A percentile compares a stretch with the other conserved stretches of the same genome.
Conservation (phyloP, 1,140 invertebrate species). For the Tigriopus japonicus region DNA sequence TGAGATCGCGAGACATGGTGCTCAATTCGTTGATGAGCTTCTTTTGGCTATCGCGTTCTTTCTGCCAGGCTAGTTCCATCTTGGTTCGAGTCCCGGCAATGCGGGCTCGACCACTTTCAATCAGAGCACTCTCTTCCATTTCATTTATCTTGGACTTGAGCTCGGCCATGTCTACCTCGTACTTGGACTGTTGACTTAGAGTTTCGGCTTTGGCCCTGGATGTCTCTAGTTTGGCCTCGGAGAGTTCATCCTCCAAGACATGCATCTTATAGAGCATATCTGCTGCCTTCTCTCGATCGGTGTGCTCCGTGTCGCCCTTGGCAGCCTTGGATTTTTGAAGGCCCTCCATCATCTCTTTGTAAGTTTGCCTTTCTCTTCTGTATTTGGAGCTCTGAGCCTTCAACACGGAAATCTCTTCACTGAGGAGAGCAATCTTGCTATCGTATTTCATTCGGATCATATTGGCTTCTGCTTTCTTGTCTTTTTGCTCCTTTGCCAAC, state of each 20-base stretch:
- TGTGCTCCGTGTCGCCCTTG: constrained; percentile 13
- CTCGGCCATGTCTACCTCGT: constrained; percentile 69
- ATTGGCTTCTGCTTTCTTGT: constrained; percentile 58
- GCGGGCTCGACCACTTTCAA: constrained; percentile 40
- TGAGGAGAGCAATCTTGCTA: constrained; percentile 57
- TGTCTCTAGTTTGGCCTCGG: constrained; percentile 54
- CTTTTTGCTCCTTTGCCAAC: constrained; percentile 52
- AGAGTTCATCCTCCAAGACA: constrained; percentile 68
- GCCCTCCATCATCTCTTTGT: constrained; percentile 70
- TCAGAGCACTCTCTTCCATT: constrained; percentile 39
- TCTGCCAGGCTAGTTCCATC: constrained; percentile 86
- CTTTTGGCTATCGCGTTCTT: constrained; percentile 80
- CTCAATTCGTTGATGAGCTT: constrained; percentile 72
- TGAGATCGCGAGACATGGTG: constrained; percentile 62
- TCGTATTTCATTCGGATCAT: constrained; percentile 74
- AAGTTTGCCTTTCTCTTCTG: constrained; percentile 68
- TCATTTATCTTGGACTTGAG: constrained; percentile 80
- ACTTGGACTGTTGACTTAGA: constrained; percentile 63
- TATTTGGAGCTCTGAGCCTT: constrained; percentile 58
- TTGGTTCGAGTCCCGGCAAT: constrained; percentile 64
- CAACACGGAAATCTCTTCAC: constrained; percentile 62
- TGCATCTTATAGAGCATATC: constrained; percentile 59
- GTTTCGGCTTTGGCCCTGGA: constrained; percentile 73
- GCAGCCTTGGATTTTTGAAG: constrained; percentile 40
- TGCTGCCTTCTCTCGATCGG: constrained; percentile 23